Base-by-base conservation (phyloP, 2,888 invertebrate genomes). In the Amphipyra tragopoginis region DNA sequence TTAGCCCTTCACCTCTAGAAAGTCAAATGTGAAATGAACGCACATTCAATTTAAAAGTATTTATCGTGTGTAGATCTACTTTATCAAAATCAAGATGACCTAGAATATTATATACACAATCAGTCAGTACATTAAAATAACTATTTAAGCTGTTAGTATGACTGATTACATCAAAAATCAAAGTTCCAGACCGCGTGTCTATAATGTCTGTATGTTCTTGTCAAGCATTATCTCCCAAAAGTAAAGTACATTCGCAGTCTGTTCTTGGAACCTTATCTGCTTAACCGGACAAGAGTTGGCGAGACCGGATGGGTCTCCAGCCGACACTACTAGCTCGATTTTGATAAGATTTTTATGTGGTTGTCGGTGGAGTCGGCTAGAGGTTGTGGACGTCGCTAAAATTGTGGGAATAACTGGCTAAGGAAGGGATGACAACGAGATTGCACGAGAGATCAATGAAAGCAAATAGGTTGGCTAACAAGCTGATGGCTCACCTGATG, bases 61-160 rank as follows among this genome's bases (percentile, higher is more conserved):
- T 36, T 42, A 68, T 53, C 49, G 53, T 53, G 14, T 7, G 44
- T 53, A 26, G 63, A 56, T 51, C 9, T 54, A 66, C 10, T 8
- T 52, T 44, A 68, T 68, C 50, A 34, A 64, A 53, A 68, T 53
- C 64, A 38, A 58, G 63, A 68, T 68, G 48, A 21, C 5, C 26
- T 47, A 34, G 9, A 43, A 26, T 39, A n/a, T n/a, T n/a, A n/a
- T n/a, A 26, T 43, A 26, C 10, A 13, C 42, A 48, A 43, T 67
- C 67, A 51, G 38, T 15, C 14, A 42, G 34, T 42, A 58, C 64
- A 64, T 68, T 68, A 64, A 42, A 64, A 13, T 50, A 45, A 21
- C 40, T 21, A 43, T 57, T 63, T 55, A 61, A 21, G 21, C 21
- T 21, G 21, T 21, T 21, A 21, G 21, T 21, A 21, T 21, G 21